A percentile compares a stretch with the other conserved stretches of the same genome.
These are phyloP conservation scores for Epinotia nisella DNA, from an alignment of 2,888 invertebrate genomes.

Conservation along the genomic window DNA sequence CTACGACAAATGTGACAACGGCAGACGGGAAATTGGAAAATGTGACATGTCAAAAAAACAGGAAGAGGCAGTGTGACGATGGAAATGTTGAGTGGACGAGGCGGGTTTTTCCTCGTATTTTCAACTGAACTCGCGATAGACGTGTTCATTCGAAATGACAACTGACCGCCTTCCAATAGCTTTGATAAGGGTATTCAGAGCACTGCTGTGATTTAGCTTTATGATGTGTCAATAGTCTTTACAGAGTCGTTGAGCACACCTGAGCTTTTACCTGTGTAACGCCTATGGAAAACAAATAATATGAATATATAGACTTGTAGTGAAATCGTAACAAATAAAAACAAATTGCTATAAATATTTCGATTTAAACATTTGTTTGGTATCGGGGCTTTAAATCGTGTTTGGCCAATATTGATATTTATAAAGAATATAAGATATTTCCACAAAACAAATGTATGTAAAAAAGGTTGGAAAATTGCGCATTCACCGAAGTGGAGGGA, in stretches of 20 bases:
- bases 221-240: background rate
- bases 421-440: background rate
- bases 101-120: constrained; percentile 33
- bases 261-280: no score
- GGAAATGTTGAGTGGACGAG: constrained; percentile 43
- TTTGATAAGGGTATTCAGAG: constrained; percentile 18
- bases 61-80: constrained; percentile 46
- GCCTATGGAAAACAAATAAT: no score
- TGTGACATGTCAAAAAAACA: constrained; percentile 56
- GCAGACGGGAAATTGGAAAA: constrained; percentile 59
- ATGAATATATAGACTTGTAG: no score
- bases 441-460: background rate
- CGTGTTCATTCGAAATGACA: constrained; percentile 14
- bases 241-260: no score
- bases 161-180: constrained; percentile 9
- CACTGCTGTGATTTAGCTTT: background rate
- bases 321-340: no score
- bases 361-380: no score
- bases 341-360: no score
- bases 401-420: no score
- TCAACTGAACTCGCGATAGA: background rate
- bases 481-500: constrained; percentile 16
- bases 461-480: background rate
- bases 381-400: no score
- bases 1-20: constrained; percentile 50